Base-by-base conservation (phyloP, 1,140 invertebrate species). In the Eriosoma lanigerum region DNA sequence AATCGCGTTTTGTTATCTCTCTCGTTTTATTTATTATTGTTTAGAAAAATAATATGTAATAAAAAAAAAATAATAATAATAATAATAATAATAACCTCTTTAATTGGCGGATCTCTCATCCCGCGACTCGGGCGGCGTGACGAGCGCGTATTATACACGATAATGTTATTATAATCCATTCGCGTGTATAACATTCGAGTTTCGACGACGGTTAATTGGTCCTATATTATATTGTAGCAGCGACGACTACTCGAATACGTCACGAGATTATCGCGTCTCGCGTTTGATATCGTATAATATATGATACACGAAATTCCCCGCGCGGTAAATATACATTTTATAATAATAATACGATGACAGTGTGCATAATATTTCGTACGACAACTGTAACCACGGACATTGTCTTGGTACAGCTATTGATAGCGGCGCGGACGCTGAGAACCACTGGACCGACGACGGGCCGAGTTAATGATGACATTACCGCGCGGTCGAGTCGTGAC, bases 71-170 rank as follows among this genome's bases (percentile, higher is more conserved):
- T 62, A 60, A 78, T n/a, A n/a, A n/a, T n/a, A n/a, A n/a, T n/a
- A n/a, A n/a, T n/a, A n/a, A n/a, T n/a, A n/a, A n/a, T n/a, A n/a
- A n/a, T n/a, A 78, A 58, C 56, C 38, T 60, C 56, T 78, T 78
- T 78, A 78, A 78, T 78, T 78, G 75, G 75, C 56, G 75, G 56
- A 78, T 78, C 75, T 78, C 75, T 78, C 75, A 78, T 78, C 54
- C 32, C 56, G 24, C 48, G 75, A 58, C 75, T 54, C 32, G 38
- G 21, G 24, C 75, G 32, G 75, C 75, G 75, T 78, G 75, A 62
- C 56, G 54, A 60, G n/a, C 46, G 64, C 46, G 46, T 10, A 15
- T 15, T 1, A 10, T 10, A 26, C 15, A 60, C 24, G 32, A 38
- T 8, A 8, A 38, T 38, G 8, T 4, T 38, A 38, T 38, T 38